phyloP scores from a whole-genome alignment of 2,888 invertebrate species.

The Celastrina argiolus region DNA sequence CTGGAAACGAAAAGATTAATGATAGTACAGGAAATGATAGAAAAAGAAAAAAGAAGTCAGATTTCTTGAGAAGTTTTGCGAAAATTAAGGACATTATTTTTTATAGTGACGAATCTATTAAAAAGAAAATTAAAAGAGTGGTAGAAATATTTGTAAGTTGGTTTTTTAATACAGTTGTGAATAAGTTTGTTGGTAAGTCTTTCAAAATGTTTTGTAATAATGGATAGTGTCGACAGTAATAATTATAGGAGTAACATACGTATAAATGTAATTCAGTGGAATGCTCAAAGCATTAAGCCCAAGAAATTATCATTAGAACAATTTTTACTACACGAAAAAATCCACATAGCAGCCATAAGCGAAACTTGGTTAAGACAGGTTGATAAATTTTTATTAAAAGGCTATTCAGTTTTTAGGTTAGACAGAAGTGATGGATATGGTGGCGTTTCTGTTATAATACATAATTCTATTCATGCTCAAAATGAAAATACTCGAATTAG shows the following conservation, averaged over 20 bases:
- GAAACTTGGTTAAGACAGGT: slow-evolving; percentile 33
- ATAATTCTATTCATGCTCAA: slow-evolving; percentile 25
- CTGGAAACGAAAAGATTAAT: background rate
- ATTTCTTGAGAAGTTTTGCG: background rate
- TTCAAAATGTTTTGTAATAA: background rate
- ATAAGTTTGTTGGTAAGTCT: background rate
- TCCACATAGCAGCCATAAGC: slow-evolving; percentile 30
- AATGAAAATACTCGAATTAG: slow-evolving; percentile 14
- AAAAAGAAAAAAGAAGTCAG: background rate
- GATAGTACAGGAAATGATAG: too few relatives aligned
- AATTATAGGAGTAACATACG: background rate
- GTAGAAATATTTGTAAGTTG: background rate
- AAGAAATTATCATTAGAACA: background rate
- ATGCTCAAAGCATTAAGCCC: slow-evolving; percentile 25
- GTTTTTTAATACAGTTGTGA: background rate
- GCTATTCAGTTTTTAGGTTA: slow-evolving; percentile 26
- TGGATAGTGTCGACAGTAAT: background rate
- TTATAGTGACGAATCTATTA: too few relatives aligned
- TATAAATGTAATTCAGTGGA: slow-evolving; percentile 23
- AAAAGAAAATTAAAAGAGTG: background rate
- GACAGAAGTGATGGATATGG: slow-evolving; percentile 29
- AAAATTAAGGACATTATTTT: background rate
- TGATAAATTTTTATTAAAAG: slow-evolving; percentile 13
- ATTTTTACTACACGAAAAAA: slow-evolving; percentile 27
- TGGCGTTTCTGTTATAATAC: slow-evolving; percentile 28